Base-by-base conservation (phyloP, 2,113 vertebrate genomes). In the Pogona vitticeps region DNA sequence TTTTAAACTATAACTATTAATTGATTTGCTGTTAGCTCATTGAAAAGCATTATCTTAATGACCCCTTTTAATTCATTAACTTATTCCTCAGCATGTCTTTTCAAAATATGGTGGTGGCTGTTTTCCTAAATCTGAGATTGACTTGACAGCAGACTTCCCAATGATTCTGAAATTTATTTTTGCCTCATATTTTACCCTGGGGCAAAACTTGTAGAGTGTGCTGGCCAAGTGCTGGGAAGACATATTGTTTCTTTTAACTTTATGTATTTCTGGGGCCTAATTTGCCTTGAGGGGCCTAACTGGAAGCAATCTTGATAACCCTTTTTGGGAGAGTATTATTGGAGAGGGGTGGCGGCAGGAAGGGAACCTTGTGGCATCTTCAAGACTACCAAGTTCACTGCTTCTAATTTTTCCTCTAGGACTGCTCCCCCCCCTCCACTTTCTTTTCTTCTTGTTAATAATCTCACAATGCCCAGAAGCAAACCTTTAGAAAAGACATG, bases 401-500 rank as follows among this genome's bases (percentile, higher is more conserved):
- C 92, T 92, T 92, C 89, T 89, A 91, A 89, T 82, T 75, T 90
- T 91, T 94, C 86, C 85, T 89, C 82, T 80, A 92, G 90, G 88
- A 89, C 90, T 88, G 52, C 92, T 92, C 90, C 88, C 93, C 84
- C 93, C 90, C 93, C 86, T 36, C 83, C 86, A 83, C 88, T 90
- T 87, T 1, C 21, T 85, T 72, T 21, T 87, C 42, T 63, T 63
- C 58, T 65, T 77, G 90, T 91, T 92, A 91, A 91, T 95, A 94
- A 95, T 95, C 92, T 94, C 92, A 76, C 0, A 0, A 73, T 76
- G 93, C 89, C 92, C 84, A 1, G 93, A 95, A 96, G 96, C 94
- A 95, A 95, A 92, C 95, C 96, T 96, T 94, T 94, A 89, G 83
- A 96, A 87, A 83, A 94, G 93, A 93, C 94, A 95, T 95, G 96